A percentile compares a stretch with the other conserved stretches of the same genome.
These are phyloP conservation scores for Cenopis cana DNA, from an alignment of 2,888 invertebrate genomes.

Conservation along the genomic window DNA sequence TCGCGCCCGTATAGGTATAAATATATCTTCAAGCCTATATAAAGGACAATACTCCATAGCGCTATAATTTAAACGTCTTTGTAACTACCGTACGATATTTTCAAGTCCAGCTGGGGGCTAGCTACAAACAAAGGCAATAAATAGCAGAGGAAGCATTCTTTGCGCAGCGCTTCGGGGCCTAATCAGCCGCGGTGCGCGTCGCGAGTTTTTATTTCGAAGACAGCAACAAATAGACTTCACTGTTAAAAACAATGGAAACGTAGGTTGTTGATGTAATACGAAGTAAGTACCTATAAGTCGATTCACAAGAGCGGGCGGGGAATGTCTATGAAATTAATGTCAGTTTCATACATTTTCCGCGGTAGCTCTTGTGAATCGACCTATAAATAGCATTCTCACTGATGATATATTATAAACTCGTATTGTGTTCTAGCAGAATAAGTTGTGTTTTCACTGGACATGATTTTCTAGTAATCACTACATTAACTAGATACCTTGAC, in stretches of 20 bases:
- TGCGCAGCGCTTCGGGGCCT: constrained; percentile 50
- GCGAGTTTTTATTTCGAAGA: constrained; percentile 49
- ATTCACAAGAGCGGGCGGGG: too few relatives aligned
- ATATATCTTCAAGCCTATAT: constrained; percentile 18
- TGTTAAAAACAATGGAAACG: constrained; percentile 35
- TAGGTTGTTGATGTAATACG: constrained; percentile 17
- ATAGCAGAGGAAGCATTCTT: constrained; percentile 46
- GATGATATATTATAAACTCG: not conserved
- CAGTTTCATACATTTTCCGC: too few relatives aligned
- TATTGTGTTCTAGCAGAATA: not conserved
- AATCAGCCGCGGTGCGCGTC: constrained; percentile 50
- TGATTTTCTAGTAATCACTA: not conserved
- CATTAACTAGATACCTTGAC: not conserved
- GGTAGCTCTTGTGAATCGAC: too few relatives aligned
- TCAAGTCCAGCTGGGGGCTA: constrained; percentile 42
- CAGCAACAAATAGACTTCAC: constrained; percentile 43
- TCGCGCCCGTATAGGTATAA: not conserved
- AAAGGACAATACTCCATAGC: constrained; percentile 37
- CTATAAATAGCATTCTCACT: not conserved
- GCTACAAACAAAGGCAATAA: constrained; percentile 42
- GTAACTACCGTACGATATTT: constrained; percentile 45
- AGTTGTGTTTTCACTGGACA: not conserved
- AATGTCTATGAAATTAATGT: too few relatives aligned
- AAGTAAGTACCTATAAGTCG: constrained; percentile 5
- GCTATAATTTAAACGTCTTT: constrained; percentile 43